phyloP scores from a whole-genome alignment of 2,797 vertebrate species.

The Neostethus bicornis region DNA sequence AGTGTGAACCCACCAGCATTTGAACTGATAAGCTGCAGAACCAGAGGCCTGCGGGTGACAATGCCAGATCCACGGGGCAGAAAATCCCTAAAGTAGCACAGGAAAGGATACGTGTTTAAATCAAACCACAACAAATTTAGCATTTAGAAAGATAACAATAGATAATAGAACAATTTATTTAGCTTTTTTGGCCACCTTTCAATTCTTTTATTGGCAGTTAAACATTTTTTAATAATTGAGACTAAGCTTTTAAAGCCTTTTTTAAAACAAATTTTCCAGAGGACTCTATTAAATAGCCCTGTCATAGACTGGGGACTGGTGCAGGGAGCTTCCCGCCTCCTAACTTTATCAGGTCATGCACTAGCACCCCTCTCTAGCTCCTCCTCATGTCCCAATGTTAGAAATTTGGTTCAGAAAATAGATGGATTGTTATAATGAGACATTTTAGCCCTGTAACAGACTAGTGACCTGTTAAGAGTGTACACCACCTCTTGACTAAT shows the following conservation, averaged over 20 bases:
- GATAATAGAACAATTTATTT: background rate
- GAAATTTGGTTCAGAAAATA: no score
- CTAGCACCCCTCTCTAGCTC: no score
- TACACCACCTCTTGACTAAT: no score
- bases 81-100: constrained; percentile 86
- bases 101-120: constrained; percentile 27
- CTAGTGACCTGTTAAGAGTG: no score
- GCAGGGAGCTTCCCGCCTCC: no score
- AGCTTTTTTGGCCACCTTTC: constrained; percentile 4
- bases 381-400: no score
- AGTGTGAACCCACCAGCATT: constrained; percentile 84
- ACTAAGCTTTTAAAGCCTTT: constrained; percentile 7
- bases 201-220: constrained; percentile 20
- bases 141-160: constrained; percentile 10
- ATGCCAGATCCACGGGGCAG: constrained; percentile 95
- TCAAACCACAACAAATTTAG: constrained; percentile 18
- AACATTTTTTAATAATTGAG: background rate
- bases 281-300: no score
- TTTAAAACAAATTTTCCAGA: background rate
- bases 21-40: constrained; percentile 95
- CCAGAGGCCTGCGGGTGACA: constrained; percentile 93
- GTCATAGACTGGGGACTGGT: no score
- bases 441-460: no score
- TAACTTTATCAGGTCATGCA: no score
- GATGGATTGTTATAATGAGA: no score